A percentile compares a stretch with the other conserved stretches of the same genome.
Conservation (phyloP, 2,113 vertebrate genomes). For the Bungarus multicinctus region DNA sequence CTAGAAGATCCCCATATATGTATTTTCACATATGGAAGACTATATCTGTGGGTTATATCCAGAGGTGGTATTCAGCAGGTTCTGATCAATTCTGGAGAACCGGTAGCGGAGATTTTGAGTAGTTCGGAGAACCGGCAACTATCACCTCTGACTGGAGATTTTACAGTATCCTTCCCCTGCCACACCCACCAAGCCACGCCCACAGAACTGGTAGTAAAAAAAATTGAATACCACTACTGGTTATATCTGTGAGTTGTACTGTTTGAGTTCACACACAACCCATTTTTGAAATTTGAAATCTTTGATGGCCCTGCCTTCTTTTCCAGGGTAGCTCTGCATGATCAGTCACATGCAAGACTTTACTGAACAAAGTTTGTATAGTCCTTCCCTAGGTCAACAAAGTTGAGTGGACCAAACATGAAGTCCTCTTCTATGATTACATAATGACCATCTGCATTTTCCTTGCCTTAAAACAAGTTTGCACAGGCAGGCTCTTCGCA, state of each 20-base stretch:
- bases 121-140: no score
- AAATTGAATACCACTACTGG: no score
- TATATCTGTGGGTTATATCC: neutral
- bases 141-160: no score
- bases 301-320: neutral
- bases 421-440: neutral
- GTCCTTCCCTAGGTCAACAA: neutral
- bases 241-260: neutral
- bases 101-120: no score
- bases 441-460: slow-evolving; percentile 26
- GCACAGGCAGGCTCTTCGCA: slow-evolving; percentile 17
- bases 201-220: no score
- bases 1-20: neutral
- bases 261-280: neutral
- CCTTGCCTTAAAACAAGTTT: slow-evolving; percentile 14
- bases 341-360: neutral
- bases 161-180: no score
- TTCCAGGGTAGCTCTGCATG: neutral
- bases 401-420: neutral
- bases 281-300: neutral
- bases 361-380: neutral
- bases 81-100: no score
- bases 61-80: no score
- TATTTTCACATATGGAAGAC: neutral
- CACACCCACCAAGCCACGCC: no score